phyloP scores from a whole-genome alignment of 2,888 invertebrate genomes.

The Calliopum simillimum region DNA sequence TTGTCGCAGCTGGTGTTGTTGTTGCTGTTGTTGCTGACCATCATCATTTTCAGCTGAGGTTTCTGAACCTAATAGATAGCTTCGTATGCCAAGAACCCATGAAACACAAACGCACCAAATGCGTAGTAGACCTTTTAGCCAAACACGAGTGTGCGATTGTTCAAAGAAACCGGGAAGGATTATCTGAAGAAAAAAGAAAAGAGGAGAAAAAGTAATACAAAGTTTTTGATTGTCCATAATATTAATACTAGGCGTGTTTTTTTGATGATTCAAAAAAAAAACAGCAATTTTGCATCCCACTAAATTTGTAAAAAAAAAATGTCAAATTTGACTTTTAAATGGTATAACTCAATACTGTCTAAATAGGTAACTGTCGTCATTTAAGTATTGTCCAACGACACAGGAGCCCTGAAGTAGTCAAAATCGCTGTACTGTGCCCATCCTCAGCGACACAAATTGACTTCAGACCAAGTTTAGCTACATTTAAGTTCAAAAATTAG shows the following conservation, averaged over 20 bases:
- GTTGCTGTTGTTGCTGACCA: slow-evolving; percentile 35
- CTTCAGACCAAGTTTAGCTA: too few relatives aligned
- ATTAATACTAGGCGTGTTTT: too few relatives aligned
- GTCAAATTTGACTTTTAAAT: too few relatives aligned
- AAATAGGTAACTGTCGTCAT: too few relatives aligned
- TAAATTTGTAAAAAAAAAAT: too few relatives aligned
- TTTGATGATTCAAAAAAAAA: too few relatives aligned
- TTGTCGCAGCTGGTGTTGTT: slow-evolving; percentile 31
- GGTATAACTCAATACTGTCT: too few relatives aligned
- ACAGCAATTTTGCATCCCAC: too few relatives aligned
- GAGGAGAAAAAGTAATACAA: slow-evolving; percentile 10
- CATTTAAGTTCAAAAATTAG: neutral
- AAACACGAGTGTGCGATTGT: slow-evolving; percentile 94
- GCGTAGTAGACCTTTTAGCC: slow-evolving; percentile 90
- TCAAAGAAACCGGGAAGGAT: slow-evolving; percentile 96
- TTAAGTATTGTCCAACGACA: too few relatives aligned
- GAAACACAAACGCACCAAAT: slow-evolving; percentile 89
- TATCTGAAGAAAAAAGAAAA: slow-evolving; percentile 70
- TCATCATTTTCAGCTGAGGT: slow-evolving; percentile 57
- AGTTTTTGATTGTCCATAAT: neutral
- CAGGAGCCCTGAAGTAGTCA: too few relatives aligned
- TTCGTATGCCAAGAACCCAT: slow-evolving; percentile 86
- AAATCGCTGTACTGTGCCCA: too few relatives aligned
- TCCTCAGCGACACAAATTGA: too few relatives aligned
- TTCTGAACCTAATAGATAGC: slow-evolving; percentile 86